These are phyloP conservation scores for Linurgus olivaceus DNA, from an alignment of 2,797 vertebrate species.

Conservation along the genomic window DNA sequence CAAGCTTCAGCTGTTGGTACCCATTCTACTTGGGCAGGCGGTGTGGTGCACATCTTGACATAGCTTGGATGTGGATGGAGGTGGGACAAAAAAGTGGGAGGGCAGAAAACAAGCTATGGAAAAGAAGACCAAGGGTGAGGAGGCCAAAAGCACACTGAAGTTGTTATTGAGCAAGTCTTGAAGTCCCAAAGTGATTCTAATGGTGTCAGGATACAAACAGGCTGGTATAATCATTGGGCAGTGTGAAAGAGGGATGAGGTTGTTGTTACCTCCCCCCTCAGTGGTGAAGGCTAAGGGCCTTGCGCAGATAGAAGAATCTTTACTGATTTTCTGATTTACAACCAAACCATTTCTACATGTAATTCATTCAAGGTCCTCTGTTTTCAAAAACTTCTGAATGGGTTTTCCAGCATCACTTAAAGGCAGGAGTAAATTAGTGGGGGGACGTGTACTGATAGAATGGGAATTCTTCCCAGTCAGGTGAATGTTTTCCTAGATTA, in stretches of 20 bases:
- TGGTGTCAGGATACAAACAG: not conserved
- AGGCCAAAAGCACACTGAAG: not conserved
- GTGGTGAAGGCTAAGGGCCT: not conserved
- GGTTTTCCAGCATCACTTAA: not conserved
- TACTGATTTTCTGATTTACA: not conserved
- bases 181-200: not conserved
- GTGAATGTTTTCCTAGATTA: not conserved
- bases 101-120: not conserved
- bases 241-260: accelerated
- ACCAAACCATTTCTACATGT: accelerated
- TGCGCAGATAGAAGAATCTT: not conserved
- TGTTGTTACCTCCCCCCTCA: not conserved
- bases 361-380: not conserved
- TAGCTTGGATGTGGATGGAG: not conserved
- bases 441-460: not conserved
- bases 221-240: not conserved
- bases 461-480: not conserved
- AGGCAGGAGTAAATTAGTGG: not conserved
- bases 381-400: not conserved
- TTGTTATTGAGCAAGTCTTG: not conserved
- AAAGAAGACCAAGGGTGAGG: not conserved
- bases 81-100: not conserved
- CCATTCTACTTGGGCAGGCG: not conserved
- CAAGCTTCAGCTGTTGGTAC: not conserved
- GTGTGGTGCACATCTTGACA: not conserved